Base-by-base conservation (phyloP, 2,888 invertebrate species). In the Nemurella pictetii region DNA sequence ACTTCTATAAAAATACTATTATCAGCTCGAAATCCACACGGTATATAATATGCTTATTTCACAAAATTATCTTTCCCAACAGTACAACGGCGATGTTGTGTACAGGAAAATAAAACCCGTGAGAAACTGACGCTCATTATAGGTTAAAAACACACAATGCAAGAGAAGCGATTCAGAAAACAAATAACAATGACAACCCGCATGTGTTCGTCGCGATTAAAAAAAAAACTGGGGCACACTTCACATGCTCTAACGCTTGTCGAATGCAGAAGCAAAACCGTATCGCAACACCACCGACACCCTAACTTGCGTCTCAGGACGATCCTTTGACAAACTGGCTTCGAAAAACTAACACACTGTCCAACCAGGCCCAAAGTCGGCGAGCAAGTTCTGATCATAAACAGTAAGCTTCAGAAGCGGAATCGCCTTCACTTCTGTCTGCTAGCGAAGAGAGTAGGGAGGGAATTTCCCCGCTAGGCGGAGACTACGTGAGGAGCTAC, bases 401-500 rank as follows among this genome's bases (percentile, higher is more conserved):
- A 55, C 55, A 55, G 12, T 55, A 55, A 2, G 55, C 55, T 55
- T 2, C 55, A 20, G 20, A 20, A 55, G 9, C 32, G 32, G 32
- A 32, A 20, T 55, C 55, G 55, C 55, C 55, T 55, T 55, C 55
- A 55, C 55, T 55, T 75, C 75, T 28, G 75, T 75, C 74, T 75
- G 27, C 29, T 15, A 20, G 0, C 28, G 75, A n/a, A 32, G 73
- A 25, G 78, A 36, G 84, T 85, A 83, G 85, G 81, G 80, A 36
- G 83, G 85, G 85, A 84, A 85, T 84, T 81, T 78, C 84, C 86
- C 84, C 83, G 72, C 77, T 77, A 82, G 86, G 84, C 83, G 86
- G 86, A 85, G 86, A 55, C 84, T 32, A 83, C 32, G 29, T 73
- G 73, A 80, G 75, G 25, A 85, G 83, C 85, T 75, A 75, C 75